Evolutionary conservation across 2,888 invertebrate species (phyloP).

Genomic region (Amiota minor): DNA sequence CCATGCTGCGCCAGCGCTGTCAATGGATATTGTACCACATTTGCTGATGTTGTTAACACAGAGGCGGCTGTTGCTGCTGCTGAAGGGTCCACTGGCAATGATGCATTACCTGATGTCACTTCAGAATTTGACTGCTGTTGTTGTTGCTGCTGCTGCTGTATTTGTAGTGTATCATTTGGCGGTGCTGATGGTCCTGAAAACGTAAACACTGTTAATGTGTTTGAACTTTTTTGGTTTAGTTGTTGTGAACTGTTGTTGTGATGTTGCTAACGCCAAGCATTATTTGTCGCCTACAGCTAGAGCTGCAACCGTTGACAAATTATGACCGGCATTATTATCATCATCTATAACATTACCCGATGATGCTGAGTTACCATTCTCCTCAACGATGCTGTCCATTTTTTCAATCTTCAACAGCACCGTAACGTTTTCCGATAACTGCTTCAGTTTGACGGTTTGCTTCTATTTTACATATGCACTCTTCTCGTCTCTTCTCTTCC

Average conservation of each 20-base stretch:
- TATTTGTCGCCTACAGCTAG: conserved; percentile 37
- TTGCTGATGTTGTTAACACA: conserved; percentile 78
- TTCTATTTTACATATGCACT: too few species aligned
- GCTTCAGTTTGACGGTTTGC: conserved; percentile 73
- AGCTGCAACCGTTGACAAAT: conserved; percentile 38
- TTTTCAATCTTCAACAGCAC: conserved; percentile 75
- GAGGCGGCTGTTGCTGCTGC: conserved; percentile 51
- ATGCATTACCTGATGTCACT: conserved; percentile 31
- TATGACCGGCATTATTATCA: conserved; percentile 52
- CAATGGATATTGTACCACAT: conserved; percentile 90
- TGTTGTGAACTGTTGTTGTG: conserved; percentile 49
- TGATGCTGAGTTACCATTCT: conserved; percentile 80
- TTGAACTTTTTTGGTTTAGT: conserved; percentile 66
- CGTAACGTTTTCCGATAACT: conserved; percentile 77
- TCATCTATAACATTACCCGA: conserved; percentile 64
- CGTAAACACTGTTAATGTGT: conserved; percentile 49
- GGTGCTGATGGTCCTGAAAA: conserved; percentile 20
- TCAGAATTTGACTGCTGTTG: conserved; percentile 44
- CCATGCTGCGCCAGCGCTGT: conserved; percentile 74
- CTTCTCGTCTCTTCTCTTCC: too few species aligned
- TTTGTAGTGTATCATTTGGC: conserved; percentile 33
- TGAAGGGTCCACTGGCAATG: conserved; percentile 36
- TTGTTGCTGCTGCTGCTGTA: conserved; percentile 9
- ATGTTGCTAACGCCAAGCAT: conserved; percentile 31
- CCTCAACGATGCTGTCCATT: conserved; percentile 93